These are phyloP conservation scores for Ormia ochracea DNA, from an alignment of 2,888 invertebrate genomes.

Conservation along the genomic window DNA sequence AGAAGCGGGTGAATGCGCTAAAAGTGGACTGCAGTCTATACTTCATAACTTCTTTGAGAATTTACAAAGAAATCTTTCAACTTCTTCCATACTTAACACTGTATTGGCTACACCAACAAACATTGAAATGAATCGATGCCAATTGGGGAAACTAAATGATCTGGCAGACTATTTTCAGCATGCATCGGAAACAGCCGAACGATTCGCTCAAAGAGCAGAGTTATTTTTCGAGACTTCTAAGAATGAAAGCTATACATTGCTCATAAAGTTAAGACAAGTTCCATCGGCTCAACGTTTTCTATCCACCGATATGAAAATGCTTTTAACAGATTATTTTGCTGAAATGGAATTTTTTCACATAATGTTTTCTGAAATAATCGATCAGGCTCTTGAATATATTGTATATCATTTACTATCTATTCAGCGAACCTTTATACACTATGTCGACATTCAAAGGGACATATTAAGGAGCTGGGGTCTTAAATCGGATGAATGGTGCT, in stretches of 20 bases:
- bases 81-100: slow-evolving; percentile 65
- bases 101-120: slow-evolving; percentile 34
- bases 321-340: slow-evolving; percentile 70
- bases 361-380: slow-evolving; percentile 69
- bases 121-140: slow-evolving; percentile 50
- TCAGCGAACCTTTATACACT: slow-evolving; percentile 66
- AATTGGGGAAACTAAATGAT: slow-evolving; percentile 64
- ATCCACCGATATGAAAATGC: slow-evolving; percentile 66
- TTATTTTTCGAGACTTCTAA: slow-evolving; percentile 67
- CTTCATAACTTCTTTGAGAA: slow-evolving; percentile 69
- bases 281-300: slow-evolving; percentile 65
- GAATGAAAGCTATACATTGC: slow-evolving; percentile 68
- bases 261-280: slow-evolving; percentile 70
- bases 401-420: slow-evolving; percentile 66
- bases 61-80: slow-evolving; percentile 69
- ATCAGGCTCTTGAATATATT: slow-evolving; percentile 71
- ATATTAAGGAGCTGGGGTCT: slow-evolving; percentile 66
- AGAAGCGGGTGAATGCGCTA: slow-evolving; percentile 65
- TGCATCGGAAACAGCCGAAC: slow-evolving; percentile 62
- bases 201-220: slow-evolving; percentile 66
- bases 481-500: slow-evolving; percentile 66
- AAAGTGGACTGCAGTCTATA: slow-evolving; percentile 66
- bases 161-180: slow-evolving; percentile 67
- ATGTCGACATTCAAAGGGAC: slow-evolving; percentile 68
- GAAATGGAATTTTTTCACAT: slow-evolving; percentile 74